phyloP scores from a whole-genome alignment of 2,888 invertebrate species.

The Slavum lentiscoides region DNA sequence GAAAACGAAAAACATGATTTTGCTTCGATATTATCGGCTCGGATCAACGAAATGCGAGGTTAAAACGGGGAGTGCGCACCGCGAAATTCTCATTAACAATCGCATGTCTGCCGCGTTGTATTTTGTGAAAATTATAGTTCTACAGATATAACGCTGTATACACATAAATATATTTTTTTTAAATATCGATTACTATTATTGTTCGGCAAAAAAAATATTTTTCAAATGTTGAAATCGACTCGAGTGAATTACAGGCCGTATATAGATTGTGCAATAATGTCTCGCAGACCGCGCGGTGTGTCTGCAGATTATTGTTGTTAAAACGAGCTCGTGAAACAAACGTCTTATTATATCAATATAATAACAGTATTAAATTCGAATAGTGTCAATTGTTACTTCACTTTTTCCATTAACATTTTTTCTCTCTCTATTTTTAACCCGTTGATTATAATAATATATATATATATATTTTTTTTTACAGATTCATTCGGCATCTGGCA shows the following conservation, averaged over 20 bases:
- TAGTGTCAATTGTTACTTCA: neutral
- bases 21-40: too few relatives aligned
- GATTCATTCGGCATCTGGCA: slow-evolving; percentile 44
- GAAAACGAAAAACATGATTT: too few relatives aligned
- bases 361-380: neutral
- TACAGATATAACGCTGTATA: too few relatives aligned
- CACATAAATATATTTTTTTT: too few relatives aligned
- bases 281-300: neutral
- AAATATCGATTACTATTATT: slow-evolving; percentile 1
- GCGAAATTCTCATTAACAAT: too few relatives aligned
- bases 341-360: neutral
- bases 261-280: slow-evolving; percentile 24
- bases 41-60: too few relatives aligned
- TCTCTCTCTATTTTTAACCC: neutral
- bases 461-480: slow-evolving; percentile 30
- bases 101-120: too few relatives aligned
- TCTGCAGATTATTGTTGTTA: slow-evolving; percentile 21
- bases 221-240: slow-evolving; percentile 14
- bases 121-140: neutral
- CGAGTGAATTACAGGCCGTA: neutral
- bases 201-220: slow-evolving; percentile 9
- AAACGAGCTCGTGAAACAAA: slow-evolving; percentile 21
- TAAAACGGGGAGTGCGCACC: too few relatives aligned
- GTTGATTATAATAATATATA: neutral
- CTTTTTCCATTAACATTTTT: neutral